phyloP scores from a whole-genome alignment of 2,797 vertebrate genomes.

The Vultur gryphus region DNA sequence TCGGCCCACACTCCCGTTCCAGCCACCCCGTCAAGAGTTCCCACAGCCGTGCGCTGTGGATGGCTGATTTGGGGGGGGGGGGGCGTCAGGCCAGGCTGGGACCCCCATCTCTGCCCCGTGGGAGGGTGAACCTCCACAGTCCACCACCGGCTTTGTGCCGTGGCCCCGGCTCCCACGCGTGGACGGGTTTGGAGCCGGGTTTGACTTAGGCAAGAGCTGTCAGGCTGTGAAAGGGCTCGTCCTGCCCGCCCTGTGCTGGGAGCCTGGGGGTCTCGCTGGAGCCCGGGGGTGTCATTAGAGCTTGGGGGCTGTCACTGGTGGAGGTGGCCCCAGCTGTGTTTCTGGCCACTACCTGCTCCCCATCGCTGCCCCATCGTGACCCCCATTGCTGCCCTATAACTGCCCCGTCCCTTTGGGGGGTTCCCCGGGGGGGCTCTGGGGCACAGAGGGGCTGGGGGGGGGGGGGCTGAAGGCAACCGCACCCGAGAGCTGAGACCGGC shows the following conservation, averaged over 20 bases:
- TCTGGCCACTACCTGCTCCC: background rate
- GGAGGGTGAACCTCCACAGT: background rate
- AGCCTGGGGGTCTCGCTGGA: background rate
- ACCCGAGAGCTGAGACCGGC: background rate
- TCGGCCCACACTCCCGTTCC: accelerated
- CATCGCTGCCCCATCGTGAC: too few relatives aligned
- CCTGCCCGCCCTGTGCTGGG: background rate
- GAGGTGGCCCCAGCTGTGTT: background rate
- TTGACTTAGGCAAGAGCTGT: background rate
- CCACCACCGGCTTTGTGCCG: accelerated
- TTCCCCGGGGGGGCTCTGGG: background rate
- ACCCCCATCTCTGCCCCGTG: background rate
- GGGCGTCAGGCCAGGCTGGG: background rate
- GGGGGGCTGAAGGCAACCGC: background rate
- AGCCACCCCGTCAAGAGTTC: background rate
- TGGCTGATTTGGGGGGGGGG: too few relatives aligned
- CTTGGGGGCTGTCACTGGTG: background rate
- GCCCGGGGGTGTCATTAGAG: too few relatives aligned
- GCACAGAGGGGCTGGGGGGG: background rate
- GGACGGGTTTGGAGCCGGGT: accelerated
- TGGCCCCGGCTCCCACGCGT: accelerated
- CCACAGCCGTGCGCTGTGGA: background rate
- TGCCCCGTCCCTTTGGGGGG: background rate
- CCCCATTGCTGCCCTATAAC: background rate
- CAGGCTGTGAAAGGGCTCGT: too few relatives aligned